Conservation (phyloP, 2,797 vertebrate species). For the Mallotus villosus region DNA sequence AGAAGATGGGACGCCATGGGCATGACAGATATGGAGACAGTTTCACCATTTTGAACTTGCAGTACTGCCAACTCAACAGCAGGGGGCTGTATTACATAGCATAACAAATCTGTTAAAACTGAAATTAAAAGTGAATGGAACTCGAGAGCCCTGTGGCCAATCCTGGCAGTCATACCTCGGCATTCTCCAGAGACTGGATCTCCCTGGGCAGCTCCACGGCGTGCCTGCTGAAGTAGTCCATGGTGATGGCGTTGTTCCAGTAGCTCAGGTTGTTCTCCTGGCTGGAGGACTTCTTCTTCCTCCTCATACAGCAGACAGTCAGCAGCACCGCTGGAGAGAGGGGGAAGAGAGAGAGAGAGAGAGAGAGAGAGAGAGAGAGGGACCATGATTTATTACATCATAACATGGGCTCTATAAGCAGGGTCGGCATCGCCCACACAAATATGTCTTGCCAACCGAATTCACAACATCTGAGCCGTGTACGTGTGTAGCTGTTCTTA, state of each 20-base stretch:
- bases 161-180: slow-evolving; percentile 81
- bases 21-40: not conserved
- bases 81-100: slow-evolving; percentile 54
- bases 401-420: not conserved
- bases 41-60: slow-evolving; percentile 3
- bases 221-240: slow-evolving; percentile 98
- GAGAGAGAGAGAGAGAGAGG: not conserved
- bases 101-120: slow-evolving; percentile 10
- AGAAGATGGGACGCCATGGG: not conserved
- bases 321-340: slow-evolving; percentile 85
- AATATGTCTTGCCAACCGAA: not conserved
- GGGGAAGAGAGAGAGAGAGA: not conserved
- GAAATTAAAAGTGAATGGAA: not conserved
- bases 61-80: slow-evolving; percentile 30
- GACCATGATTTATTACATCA: not conserved
- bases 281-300: slow-evolving; percentile 93
- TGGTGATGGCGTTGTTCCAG: slow-evolving; percentile 99
- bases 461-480: no score
- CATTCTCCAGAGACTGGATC: slow-evolving; percentile 93
- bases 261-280: slow-evolving; percentile 99
- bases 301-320: slow-evolving; percentile 96
- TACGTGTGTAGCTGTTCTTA: not conserved
- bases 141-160: not conserved
- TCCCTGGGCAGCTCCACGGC: slow-evolving; percentile 95
- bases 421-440: not conserved